Base-by-base conservation (phyloP, 2,113 vertebrate species). In the Sylvietta virens region DNA sequence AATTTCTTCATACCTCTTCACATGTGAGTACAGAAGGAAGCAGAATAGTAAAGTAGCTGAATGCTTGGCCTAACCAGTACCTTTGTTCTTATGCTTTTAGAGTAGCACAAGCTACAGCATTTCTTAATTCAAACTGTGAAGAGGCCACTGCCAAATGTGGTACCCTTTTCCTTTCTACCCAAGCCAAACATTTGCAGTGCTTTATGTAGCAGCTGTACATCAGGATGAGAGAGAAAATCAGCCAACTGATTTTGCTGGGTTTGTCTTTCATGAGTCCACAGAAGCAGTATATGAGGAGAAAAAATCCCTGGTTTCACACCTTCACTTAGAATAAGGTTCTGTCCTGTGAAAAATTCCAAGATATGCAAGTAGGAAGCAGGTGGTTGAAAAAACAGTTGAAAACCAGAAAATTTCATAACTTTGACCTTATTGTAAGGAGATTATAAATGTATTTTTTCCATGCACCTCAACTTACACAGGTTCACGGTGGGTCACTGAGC, bases 281-380 rank as follows among this genome's bases (percentile, higher is more conserved):
- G 48, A 18, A 13, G 8, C 6, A 56, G 35, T 9, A 24, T 5
- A 31, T 3, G 7, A 31, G 31, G 1, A 12, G 30, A 54, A 51
- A 47, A 57, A 3, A 2, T 3, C 8, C 3, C 7, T 54, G 19
- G 24, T 30, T 87, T 77, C 48, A 64, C 24, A 23, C 0, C 0
- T 40, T 48, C 31, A 44, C n/a, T 44, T 22, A n/a, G 9, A 82
- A 42, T 10, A 71, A 62, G 6, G 18, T 35, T 67, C 16, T 48
- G 21, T 48, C 22, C 47, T 48, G 19, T 4, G 19, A 11, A 77
- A 27, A 64, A 22, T 7, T 45, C 13, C 11, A 72, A 53, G 54
- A 73, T 3, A 73, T 0, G 6, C n/a, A 51, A 61, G 23, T 31
- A 70, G 21, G 17, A 70, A 74, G 39, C 48, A 44, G 9, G 35